Base-by-base conservation (phyloP, 2,797 vertebrate genomes). In the Balearica regulorum region DNA sequence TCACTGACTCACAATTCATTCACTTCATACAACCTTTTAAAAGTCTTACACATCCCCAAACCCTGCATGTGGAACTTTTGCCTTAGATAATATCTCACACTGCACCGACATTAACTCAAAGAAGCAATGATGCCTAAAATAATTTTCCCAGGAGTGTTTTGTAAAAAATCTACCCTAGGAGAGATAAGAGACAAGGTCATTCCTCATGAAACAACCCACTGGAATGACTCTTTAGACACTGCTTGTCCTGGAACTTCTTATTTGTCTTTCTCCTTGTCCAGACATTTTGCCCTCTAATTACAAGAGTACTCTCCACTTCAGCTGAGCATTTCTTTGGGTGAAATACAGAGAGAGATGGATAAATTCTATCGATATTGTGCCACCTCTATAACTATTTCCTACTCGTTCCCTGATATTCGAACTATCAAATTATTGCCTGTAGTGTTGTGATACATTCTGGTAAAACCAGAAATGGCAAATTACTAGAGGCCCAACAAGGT, bases 221-320 rank as follows among this genome's bases (percentile, higher is more conserved):
- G 72, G 77, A 87, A 86, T 86, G 80, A 87, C 22, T 94, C 73
- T 68, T 79, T 35, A 82, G 81, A 70, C 21, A 19, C 48, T 43
- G 31, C 48, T 92, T 41, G 44, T 64, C 60, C 81, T 84, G 90
- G 86, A 95, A 96, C 28, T 79, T 90, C 87, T 95, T 94, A 88
- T 70, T 94, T 70, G 80, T 82, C 60, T 5, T 93, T 82, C 41
- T 89, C 41, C 39, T 73, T 33, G 28, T 57, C 41, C 48, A n/a
- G 51, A 33, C 79, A 79, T 66, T 94, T 93, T 83, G 48, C 66
- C 11, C 13, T 66, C 46, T 55, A 43, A 51, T 66, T 76, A 48
- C 44, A 82, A 41, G 58, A 94, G 31, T 24, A 57, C 26, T 83
- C 92, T 61, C 33, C 57, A 22, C 61, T 78, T 93, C 25, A 66